Percentiles rank a stretch among this genome's conserved stretches.
Evolutionary conservation across 2,113 vertebrate genomes (phyloP).

Genomic region (Tachysurus fulvidraco): DNA sequence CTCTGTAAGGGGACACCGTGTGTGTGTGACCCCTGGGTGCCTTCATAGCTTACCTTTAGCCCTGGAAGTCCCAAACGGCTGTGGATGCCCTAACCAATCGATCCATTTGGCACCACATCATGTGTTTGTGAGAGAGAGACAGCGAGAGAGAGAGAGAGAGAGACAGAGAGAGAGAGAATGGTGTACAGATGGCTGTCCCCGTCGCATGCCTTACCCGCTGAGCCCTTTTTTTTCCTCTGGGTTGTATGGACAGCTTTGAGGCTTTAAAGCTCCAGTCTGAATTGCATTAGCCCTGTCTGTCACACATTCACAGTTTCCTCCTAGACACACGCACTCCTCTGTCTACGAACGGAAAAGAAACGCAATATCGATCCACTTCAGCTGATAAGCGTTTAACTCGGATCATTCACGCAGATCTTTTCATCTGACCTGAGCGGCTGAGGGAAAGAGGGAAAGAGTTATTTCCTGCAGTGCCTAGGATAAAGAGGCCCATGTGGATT

Average conservation of each 20-base stretch:
- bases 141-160: constrained; percentile 36
- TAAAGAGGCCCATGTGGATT: constrained; percentile 21
- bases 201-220: constrained; percentile 59
- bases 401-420: constrained; percentile 60
- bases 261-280: constrained; percentile 66
- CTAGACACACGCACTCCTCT: constrained; percentile 25
- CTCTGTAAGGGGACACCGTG: constrained; percentile 75
- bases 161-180: constrained; percentile 61
- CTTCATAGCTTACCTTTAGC: constrained; percentile 56
- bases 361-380: constrained; percentile 57
- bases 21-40: constrained; percentile 72
- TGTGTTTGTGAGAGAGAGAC: constrained; percentile 39
- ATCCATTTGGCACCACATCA: constrained; percentile 73
- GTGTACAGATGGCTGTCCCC: constrained; percentile 72
- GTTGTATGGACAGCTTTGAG: constrained; percentile 68
- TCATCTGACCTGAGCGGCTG: constrained; percentile 34
- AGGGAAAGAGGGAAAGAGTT: constrained; percentile 17
- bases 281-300: constrained; percentile 73
- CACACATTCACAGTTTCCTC: constrained; percentile 71
- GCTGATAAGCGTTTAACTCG: constrained; percentile 66
- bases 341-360: constrained; percentile 56
- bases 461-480: constrained; percentile 22
- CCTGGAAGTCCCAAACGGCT: constrained; percentile 65
- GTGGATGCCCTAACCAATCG: constrained; percentile 74
- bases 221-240: constrained; percentile 42